Conservation (phyloP, 2,797 vertebrate genomes). For the Petrocephalus schoutedeni region DNA sequence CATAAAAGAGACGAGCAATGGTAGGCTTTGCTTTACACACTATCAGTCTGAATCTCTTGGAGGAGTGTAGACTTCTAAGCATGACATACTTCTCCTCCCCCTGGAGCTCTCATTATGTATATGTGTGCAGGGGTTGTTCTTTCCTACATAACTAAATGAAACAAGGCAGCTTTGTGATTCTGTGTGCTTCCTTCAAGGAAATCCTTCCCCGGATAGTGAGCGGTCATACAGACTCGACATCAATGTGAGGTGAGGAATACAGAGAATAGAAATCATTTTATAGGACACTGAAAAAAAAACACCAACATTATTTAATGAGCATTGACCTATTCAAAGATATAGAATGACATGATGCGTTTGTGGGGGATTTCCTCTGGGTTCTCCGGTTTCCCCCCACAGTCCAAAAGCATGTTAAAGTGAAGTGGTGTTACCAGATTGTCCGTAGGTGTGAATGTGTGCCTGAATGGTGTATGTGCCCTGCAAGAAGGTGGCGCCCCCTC, state of each 20-base stretch:
- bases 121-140: not conserved
- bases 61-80: not conserved
- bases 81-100: not conserved
- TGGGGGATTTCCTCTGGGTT: too few relatives aligned
- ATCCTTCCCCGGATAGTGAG: conserved; percentile 50
- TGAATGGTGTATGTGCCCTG: not conserved
- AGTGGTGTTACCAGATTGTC: not conserved
- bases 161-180: not conserved
- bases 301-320: not conserved
- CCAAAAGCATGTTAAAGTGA: not conserved
- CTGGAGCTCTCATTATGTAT: not conserved
- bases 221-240: conserved; percentile 58
- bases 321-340: not conserved
- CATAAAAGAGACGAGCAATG: conserved; percentile 53
- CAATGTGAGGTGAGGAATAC: conserved; percentile 49
- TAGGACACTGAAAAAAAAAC: not conserved
- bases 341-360: too few relatives aligned
- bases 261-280: not conserved
- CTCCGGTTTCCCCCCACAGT: not conserved
- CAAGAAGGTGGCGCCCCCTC: not conserved
- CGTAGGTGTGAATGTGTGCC: not conserved
- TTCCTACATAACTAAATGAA: not conserved
- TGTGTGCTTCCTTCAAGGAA: conserved; percentile 43
- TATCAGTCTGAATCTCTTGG: not conserved
- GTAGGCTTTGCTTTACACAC: not conserved